A percentile compares a stretch with the other conserved stretches of the same genome.
Conservation (phyloP, 2,797 vertebrate genomes). For the Heterohyrax brucei region DNA sequence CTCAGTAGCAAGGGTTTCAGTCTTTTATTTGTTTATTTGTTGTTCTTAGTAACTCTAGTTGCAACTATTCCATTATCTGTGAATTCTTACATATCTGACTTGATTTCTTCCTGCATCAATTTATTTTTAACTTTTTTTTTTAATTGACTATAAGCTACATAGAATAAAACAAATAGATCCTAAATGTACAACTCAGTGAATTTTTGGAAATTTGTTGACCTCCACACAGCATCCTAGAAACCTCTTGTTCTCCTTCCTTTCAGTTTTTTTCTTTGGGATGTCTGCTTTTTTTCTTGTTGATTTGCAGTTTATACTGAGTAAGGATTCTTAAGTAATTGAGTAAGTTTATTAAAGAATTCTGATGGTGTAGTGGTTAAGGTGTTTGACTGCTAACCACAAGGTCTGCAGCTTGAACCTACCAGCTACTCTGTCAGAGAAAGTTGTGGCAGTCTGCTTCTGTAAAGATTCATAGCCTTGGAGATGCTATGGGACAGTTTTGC, state of each 20-base stretch:
- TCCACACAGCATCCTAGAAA: background rate
- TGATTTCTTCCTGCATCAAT: slow-evolving; percentile 28
- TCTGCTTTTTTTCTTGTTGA: slow-evolving; percentile 43
- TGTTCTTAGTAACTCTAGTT: slow-evolving; percentile 41
- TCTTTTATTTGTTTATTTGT: too few relatives aligned
- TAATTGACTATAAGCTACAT: background rate
- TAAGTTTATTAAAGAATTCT: too few relatives aligned
- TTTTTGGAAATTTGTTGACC: background rate
- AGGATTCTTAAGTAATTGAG: background rate
- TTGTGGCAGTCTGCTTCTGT: too few relatives aligned
- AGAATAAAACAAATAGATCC: background rate
- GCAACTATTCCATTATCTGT: background rate
- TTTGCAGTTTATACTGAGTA: background rate
- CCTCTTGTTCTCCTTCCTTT: background rate
- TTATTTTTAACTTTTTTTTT: slow-evolving; percentile 61
- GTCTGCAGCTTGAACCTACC: too few relatives aligned
- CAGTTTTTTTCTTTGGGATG: background rate
- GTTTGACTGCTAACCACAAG: too few relatives aligned
- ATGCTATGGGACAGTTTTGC: too few relatives aligned
- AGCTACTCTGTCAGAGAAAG: too few relatives aligned
- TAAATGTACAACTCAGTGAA: background rate
- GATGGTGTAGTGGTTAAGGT: too few relatives aligned
- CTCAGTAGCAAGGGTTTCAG: too few relatives aligned
- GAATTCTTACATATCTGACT: slow-evolving; percentile 44
- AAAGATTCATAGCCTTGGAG: too few relatives aligned